These are phyloP conservation scores for Heliconius sara DNA, from an alignment of 2,888 invertebrate species.

Conservation along the genomic window DNA sequence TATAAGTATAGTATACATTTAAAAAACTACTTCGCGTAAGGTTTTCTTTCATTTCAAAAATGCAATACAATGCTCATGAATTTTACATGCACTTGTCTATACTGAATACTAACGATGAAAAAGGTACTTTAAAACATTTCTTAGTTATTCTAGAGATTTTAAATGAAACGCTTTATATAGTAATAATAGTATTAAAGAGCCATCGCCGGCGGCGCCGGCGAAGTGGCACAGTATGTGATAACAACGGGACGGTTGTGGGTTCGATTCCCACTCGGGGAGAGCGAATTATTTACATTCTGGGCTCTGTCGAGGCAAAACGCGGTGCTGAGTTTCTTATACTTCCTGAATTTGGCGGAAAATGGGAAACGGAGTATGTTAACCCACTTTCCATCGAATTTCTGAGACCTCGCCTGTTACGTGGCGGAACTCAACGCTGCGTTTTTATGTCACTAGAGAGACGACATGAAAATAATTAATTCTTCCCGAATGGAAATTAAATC, in stretches of 20 bases:
- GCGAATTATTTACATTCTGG: too few relatives aligned
- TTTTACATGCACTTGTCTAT: slow-evolving; percentile 25
- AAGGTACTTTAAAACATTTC: slow-evolving; percentile 25
- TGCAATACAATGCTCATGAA: slow-evolving; percentile 19
- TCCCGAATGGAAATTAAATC: too few relatives aligned
- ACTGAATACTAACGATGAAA: slow-evolving; percentile 15
- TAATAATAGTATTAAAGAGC: neutral
- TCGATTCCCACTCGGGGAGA: neutral
- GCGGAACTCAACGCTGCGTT: too few relatives aligned
- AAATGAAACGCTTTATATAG: too few relatives aligned
- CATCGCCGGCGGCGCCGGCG: neutral
- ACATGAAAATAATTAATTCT: too few relatives aligned
- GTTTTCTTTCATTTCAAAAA: slow-evolving; percentile 2
- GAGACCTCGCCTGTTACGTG: too few relatives aligned
- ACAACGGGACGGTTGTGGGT: neutral
- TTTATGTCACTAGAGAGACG: too few relatives aligned
- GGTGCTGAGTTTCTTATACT: too few relatives aligned
- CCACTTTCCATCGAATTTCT: too few relatives aligned
- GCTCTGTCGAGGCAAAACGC: too few relatives aligned
- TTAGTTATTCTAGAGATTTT: neutral
- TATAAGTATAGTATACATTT: neutral
- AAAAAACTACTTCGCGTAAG: neutral
- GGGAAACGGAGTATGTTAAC: too few relatives aligned
- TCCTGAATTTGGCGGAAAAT: too few relatives aligned
- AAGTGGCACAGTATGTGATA: neutral